Evolutionary conservation across 2,888 invertebrate species (phyloP), one percentile per base, ranked within the genome.

Genomic region (Apotomis capreana): DNA sequence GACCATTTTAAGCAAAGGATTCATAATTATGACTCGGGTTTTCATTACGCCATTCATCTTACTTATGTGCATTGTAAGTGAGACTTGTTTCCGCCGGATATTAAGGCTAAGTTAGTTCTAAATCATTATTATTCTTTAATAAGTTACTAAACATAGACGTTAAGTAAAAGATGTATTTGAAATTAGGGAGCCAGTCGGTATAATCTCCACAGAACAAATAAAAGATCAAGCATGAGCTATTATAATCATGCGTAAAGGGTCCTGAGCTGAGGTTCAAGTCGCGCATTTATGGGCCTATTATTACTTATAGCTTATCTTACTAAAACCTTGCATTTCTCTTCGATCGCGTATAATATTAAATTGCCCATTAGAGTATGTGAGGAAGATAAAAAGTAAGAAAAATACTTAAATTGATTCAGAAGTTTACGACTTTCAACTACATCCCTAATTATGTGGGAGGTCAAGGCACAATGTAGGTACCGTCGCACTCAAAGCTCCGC

Each of bases 21-120:
- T 83, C 3, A 80, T 81, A 64, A 76, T 88, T 68, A 55, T 84
- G 2, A 78, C 75, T 44, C 78, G 89, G 71, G 76, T 88, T 65
- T 80, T 88, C 74, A 80, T 88, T 68, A 84, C 85, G 70, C 89
- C 89, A n/a, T 52, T 87, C 40, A 89, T 89, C 75, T 80, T 89
- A 63, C 70, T 88, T 54, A 82, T 87, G 78, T 86, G 87, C 74
- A 79, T 88, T 83, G 89, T 89, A 77, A 81, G 83, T 60, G 57
- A 26, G 26, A 10, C 13, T 51, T n/a, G 5, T 68, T 59, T 64
- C 64, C 64, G 64, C 64, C 54, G 64, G 64, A 64, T 13, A 64
- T 64, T 64, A 55, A 64, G 40, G 51, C 26, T 40, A 8, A 44
- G 8, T 37, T 36, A 52, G 36, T 13, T 62, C 37, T 51, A 36